Evolutionary conservation across 2,113 vertebrate species (phyloP).

Genomic region (Meleagris gallopavo): DNA sequence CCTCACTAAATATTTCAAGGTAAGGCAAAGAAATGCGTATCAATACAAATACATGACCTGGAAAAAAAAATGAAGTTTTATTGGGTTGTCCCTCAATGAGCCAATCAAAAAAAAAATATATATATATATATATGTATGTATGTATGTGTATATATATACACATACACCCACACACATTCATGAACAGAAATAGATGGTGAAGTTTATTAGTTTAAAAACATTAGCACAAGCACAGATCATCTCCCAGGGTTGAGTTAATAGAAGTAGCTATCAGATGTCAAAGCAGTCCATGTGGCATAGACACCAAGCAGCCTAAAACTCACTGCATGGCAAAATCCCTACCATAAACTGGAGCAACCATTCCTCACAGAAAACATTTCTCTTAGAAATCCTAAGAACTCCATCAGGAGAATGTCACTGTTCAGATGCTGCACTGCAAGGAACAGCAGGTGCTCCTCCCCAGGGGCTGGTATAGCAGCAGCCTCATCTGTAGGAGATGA

Average conservation of each 20-base stretch:
- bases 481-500: neutral
- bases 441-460: neutral
- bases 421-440: neutral
- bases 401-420: neutral
- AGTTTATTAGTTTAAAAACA: neutral
- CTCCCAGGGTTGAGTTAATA: neutral
- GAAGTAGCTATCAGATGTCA: no score
- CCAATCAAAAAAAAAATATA: neutral
- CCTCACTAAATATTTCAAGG: neutral
- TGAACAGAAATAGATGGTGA: neutral
- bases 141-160: neutral
- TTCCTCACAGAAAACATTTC: neutral
- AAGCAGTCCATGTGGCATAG: neutral
- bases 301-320: neutral
- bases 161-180: no score
- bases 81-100: neutral
- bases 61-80: neutral
- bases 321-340: neutral
- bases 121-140: neutral
- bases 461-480: rapidly evolving
- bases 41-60: neutral
- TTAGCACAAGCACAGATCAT: neutral
- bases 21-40: neutral
- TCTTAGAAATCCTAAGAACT: no score
- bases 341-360: neutral